phyloP scores from a whole-genome alignment of 2,888 invertebrate genomes.

The Entomobrya proxima region DNA sequence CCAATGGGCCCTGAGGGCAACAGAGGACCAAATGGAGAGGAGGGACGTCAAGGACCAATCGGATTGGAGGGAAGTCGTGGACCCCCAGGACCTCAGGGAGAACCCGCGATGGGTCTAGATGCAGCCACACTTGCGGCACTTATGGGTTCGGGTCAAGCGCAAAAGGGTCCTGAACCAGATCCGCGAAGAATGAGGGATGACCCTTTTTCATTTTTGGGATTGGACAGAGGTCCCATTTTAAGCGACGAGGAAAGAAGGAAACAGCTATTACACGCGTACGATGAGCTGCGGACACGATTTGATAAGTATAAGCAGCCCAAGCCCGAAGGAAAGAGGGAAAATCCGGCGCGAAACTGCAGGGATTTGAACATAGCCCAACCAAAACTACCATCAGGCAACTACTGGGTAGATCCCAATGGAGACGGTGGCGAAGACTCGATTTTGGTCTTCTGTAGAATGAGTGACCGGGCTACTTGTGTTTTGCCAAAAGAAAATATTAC shows the following conservation, averaged over 20 bases:
- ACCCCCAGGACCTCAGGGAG: not conserved
- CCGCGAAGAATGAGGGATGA: not conserved
- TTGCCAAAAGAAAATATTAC: not conserved
- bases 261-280: not conserved
- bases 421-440: not conserved
- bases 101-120: not conserved
- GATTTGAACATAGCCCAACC: not conserved
- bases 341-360: not conserved
- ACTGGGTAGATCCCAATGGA: slow-evolving; percentile 2
- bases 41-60: not conserved
- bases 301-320: not conserved
- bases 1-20: not conserved
- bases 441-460: not conserved
- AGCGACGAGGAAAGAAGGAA: not conserved
- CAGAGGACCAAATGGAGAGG: not conserved
- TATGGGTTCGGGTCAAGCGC: not conserved
- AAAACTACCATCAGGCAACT: not conserved
- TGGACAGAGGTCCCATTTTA: not conserved
- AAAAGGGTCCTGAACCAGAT: not conserved
- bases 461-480: not conserved
- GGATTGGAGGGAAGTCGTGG: not conserved
- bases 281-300: not conserved
- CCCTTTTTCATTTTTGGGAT: not conserved
- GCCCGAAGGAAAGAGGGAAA: not conserved
- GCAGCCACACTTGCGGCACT: not conserved